phyloP scores from a whole-genome alignment of 1,140 invertebrate species.

The Ridgeia piscesae region DNA sequence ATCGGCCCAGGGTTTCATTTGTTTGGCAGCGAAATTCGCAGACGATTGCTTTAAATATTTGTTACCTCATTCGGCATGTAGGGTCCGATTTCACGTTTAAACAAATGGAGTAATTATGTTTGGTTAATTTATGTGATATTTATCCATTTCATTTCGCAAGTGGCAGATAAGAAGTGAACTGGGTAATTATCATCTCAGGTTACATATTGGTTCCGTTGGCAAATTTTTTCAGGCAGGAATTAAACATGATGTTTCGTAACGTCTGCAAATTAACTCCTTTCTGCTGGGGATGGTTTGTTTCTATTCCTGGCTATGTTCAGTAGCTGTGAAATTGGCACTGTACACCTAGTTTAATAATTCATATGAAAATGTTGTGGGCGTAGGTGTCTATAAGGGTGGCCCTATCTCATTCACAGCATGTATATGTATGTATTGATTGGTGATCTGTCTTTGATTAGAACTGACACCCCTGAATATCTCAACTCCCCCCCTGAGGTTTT shows the following conservation, averaged over 20 bases:
- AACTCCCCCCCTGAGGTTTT: not conserved
- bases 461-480: not conserved
- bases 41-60: not conserved
- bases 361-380: not conserved
- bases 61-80: too few species aligned
- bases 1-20: too few species aligned
- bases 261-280: not conserved
- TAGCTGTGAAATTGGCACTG: not conserved
- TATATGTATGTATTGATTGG: not conserved
- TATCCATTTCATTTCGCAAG: not conserved
- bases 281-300: not conserved
- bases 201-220: not conserved
- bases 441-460: not conserved
- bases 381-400: not conserved
- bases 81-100: too few species aligned
- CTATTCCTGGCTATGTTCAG: not conserved
- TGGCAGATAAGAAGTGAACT: not conserved
- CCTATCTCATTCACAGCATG: not conserved
- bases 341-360: not conserved
- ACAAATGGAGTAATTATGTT: not conserved
- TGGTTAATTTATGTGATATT: not conserved
- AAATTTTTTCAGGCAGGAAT: not conserved
- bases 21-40: not conserved
- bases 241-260: not conserved
- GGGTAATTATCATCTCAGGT: not conserved